Conservation (phyloP, 53 echinoderm and acorn worm species). For the Temnopleurus reevesii region DNA sequence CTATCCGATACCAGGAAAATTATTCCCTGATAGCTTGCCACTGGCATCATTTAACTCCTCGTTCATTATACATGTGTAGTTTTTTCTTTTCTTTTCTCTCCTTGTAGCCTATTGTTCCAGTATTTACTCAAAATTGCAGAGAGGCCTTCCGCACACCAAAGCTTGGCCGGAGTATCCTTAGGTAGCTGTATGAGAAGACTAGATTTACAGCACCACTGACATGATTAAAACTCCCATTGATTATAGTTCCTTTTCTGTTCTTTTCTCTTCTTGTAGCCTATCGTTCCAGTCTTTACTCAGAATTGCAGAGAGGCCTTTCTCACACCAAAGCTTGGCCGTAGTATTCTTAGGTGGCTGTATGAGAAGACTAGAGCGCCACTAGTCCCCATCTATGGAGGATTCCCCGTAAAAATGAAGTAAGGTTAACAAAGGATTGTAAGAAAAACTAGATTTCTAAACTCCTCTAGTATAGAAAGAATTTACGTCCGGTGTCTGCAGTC, state of each 20-base stretch:
- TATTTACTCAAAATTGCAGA: slow-evolving; percentile 91
- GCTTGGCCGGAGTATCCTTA: slow-evolving; percentile 65
- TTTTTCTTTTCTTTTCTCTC: not conserved
- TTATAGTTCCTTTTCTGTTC: slow-evolving; percentile 63
- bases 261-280: slow-evolving; percentile 52
- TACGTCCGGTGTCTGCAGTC: no score
- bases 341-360: slow-evolving; percentile 72
- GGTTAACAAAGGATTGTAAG: slow-evolving; percentile 63
- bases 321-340: slow-evolving; percentile 71
- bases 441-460: slow-evolving; percentile 78
- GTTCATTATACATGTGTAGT: not conserved
- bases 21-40: no score
- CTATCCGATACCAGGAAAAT: no score
- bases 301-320: slow-evolving; percentile 91
- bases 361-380: slow-evolving; percentile 88
- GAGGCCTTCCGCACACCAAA: slow-evolving; percentile 87
- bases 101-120: slow-evolving; percentile 82
- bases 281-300: slow-evolving; percentile 96
- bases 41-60: no score
- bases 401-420: slow-evolving; percentile 93
- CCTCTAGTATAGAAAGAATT: no score
- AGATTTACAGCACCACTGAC: slow-evolving; percentile 77
- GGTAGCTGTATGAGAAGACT: slow-evolving; percentile 88
- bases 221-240: slow-evolving; percentile 8
- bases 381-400: slow-evolving; percentile 96